Base-by-base conservation (phyloP, 2,113 vertebrate genomes). In the Xyrauchen texanus region DNA sequence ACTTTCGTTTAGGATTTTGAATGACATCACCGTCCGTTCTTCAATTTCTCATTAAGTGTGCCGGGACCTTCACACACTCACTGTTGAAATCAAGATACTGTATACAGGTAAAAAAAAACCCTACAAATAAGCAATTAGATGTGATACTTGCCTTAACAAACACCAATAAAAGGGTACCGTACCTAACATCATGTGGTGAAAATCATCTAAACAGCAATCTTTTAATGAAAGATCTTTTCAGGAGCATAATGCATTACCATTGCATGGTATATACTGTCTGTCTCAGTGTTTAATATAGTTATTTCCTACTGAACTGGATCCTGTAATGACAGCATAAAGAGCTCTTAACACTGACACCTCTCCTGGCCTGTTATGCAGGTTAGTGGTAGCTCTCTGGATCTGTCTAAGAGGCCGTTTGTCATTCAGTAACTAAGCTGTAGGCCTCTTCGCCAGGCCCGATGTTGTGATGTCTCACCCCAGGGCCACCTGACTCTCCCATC, bases 401-500 rank as follows among this genome's bases (percentile, higher is more conserved):
- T 72, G 68, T 69, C 64, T 60, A 51, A 65, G 49, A 9, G n/a
- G 74, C 60, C 47, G 21, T 84, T 68, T 78, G 77, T 81, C 78
- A 84, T 46, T 69, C 44, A 62, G 74, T 67, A 57, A 58, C 21
- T n/a, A 5, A 68, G 73, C 21, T 42, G 8, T 11, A 71, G 21
- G 5, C 34, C 53, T 45, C 34, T 53, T 57, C 46, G 7, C 13
- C 74, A 49, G 57, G 68, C 76, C 51, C 49, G 16, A 47, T 46
- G 9, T 76, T 21, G n/a, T 21, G 64, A 16, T 62, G 83, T 66
- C 16, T 67, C 21, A 47, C 65, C 68, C 68, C 87, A 11, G 65
- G 58, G 88, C 88, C 92, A 93, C 89, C 91, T 92, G 91, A 93
- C 91, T 87, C 89, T 85, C 79, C 84, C 83, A 86, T 92, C 91